A percentile compares a stretch with the other conserved stretches of the same genome.
Evolutionary conservation across 2,113 vertebrate species (phyloP).

Genomic region (Talpa occidentalis): DNA sequence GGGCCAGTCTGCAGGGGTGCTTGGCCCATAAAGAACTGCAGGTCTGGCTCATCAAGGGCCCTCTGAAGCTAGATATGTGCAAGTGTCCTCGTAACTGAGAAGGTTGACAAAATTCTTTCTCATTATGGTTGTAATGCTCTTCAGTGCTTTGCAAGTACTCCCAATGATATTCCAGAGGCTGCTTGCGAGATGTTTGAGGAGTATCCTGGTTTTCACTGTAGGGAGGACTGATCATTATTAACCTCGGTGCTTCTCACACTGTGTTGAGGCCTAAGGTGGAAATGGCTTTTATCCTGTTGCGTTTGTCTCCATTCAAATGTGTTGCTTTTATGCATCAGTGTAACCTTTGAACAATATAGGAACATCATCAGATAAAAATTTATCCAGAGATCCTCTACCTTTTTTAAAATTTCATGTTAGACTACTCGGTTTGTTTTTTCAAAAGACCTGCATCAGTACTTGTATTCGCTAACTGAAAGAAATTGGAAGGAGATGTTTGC

Average conservation of each 20-base stretch:
- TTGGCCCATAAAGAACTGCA: not conserved
- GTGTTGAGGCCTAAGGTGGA: not conserved
- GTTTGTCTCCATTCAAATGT: not conserved
- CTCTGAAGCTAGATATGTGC: not conserved
- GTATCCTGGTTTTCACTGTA: not conserved
- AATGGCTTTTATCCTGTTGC: not conserved
- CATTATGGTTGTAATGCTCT: not conserved
- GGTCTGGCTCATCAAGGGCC: slow-evolving; percentile 9
- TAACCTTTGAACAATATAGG: not conserved
- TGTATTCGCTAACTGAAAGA: not conserved
- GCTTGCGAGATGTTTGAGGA: not conserved
- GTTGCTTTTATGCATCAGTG: too few relatives aligned
- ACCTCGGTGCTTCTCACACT: not conserved
- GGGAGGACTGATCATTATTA: not conserved
- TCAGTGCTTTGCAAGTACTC: not conserved
- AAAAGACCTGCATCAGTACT: not conserved
- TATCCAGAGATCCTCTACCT: not conserved
- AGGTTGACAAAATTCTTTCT: not conserved
- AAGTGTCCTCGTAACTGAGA: not conserved
- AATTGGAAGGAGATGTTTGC: not conserved
- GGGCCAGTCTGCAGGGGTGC: not conserved
- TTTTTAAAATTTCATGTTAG: not conserved
- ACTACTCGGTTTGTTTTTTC: too few relatives aligned
- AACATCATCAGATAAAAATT: not conserved
- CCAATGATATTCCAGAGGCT: not conserved